These are phyloP conservation scores for Peromyscus nudipes DNA, from an alignment of 2,797 vertebrate genomes.

Conservation along the genomic window DNA sequence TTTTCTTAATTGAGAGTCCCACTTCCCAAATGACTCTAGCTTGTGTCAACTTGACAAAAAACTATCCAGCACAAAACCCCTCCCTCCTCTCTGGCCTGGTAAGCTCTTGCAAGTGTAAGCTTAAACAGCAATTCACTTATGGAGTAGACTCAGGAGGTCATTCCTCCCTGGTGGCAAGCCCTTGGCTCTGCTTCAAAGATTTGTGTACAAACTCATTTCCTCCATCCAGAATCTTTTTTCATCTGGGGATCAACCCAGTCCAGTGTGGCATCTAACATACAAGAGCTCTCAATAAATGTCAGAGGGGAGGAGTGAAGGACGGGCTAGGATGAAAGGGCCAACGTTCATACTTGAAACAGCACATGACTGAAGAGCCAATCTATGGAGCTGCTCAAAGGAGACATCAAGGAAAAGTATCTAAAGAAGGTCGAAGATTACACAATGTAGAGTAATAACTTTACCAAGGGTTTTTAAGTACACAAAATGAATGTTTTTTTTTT, in stretches of 20 bases:
- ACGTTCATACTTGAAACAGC: not conserved
- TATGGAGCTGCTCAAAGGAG: not conserved
- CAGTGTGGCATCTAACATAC: not conserved
- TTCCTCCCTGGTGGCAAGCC: not conserved
- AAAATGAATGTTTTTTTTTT: not conserved
- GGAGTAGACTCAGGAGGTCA: not conserved
- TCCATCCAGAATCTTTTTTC: not conserved
- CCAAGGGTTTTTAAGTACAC: not conserved
- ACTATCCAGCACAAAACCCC: not conserved
- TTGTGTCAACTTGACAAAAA: not conserved
- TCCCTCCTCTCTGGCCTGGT: not conserved
- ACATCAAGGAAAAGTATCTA: not conserved
- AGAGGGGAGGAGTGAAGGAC: not conserved
- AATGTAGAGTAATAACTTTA: not conserved
- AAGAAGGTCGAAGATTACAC: not conserved
- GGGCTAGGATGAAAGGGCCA: not conserved
- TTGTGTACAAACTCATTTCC: not conserved
- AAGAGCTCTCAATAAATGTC: not conserved
- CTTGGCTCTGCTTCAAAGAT: not conserved
- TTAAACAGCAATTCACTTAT: not conserved
- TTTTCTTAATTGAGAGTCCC: not conserved
- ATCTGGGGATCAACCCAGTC: not conserved
- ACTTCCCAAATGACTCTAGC: not conserved
- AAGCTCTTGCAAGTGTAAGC: not conserved
- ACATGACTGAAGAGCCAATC: not conserved